phyloP scores from a whole-genome alignment of 2,113 vertebrate species.

The Nibea albiflora region DNA sequence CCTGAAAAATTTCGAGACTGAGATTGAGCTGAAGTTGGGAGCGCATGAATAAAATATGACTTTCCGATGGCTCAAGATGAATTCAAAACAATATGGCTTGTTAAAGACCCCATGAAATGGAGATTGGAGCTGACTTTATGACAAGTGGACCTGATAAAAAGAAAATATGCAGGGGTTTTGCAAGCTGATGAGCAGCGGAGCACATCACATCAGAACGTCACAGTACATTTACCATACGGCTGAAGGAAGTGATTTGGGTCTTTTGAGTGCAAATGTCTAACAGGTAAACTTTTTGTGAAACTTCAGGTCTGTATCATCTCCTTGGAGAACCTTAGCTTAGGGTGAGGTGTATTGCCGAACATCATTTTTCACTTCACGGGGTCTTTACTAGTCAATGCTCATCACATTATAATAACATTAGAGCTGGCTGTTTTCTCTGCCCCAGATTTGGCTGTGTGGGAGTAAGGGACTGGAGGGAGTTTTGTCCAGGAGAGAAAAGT shows the following conservation, averaged over 20 bases:
- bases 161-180: constrained; percentile 49
- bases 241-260: constrained; percentile 23
- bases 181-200: constrained; percentile 40
- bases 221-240: constrained; percentile 49
- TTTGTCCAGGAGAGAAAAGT: constrained; percentile 54
- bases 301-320: constrained; percentile 45
- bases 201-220: constrained; percentile 51
- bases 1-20: constrained; percentile 10
- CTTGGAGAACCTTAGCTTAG: constrained; percentile 20
- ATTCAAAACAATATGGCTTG: constrained; percentile 60
- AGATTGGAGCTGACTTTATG: constrained; percentile 63
- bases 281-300: constrained; percentile 54
- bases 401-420: constrained; percentile 69
- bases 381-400: constrained; percentile 65
- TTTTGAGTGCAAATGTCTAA: constrained; percentile 17
- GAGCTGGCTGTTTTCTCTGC: constrained; percentile 55
- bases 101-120: constrained; percentile 64
- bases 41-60: constrained; percentile 49
- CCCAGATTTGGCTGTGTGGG: constrained; percentile 62
- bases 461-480: constrained; percentile 56
- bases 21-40: constrained; percentile 47
- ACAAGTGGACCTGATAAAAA: constrained; percentile 62
- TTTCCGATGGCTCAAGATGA: constrained; percentile 27
- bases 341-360: constrained; percentile 25
- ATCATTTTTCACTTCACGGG: constrained; percentile 57